Evolutionary conservation across 2,797 vertebrate genomes (phyloP), one percentile per base, ranked within the genome.

Genomic region (Peromyscus nudipes): DNA sequence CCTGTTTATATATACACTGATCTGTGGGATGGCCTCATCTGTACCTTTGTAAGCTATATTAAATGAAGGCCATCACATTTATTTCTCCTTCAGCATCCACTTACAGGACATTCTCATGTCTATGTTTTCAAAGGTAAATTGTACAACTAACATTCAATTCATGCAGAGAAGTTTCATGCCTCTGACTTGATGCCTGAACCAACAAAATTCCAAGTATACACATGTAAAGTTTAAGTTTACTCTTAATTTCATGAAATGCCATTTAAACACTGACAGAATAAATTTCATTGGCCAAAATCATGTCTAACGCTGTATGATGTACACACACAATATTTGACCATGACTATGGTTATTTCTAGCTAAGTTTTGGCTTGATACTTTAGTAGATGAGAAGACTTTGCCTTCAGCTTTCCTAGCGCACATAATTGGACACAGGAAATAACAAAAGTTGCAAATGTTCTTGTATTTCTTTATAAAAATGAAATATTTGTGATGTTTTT

Each of bases 1-100:
- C 91, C 62, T 95, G 92, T 84, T 96, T 96, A 85, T 25, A 85
- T 90, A 86, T 67, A 73, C 94, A 76, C 90, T 77, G 92, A 85
- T 95, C 49, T 80, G 19, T 86, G 75, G 73, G 64, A 87, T 79
- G 60, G 2, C 67, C 27, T 95, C 49, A 29, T 90, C 89, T 52
- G 8, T 52, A 62, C 65, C 60, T 21, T 27, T 88, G 87, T 86
- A 60, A 52, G 55, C 34, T 49, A 62, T 80, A 71, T 96, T 93
- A 43, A 34, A 57, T 40, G 94, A 96, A 96, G 43, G 75, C 57
- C 14, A 57, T 76, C 82, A 89, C 94, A 86, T 40, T 31, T 23
- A 87, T 46, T 88, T 95, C 96, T 90, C 64, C 69, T 85, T 27
- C 52, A n/a, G n/a, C 23, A 10, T 8, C 11, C 14, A 93, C 8